Conservation (phyloP, 1,140 invertebrate species). For the Microplitis mediator region DNA sequence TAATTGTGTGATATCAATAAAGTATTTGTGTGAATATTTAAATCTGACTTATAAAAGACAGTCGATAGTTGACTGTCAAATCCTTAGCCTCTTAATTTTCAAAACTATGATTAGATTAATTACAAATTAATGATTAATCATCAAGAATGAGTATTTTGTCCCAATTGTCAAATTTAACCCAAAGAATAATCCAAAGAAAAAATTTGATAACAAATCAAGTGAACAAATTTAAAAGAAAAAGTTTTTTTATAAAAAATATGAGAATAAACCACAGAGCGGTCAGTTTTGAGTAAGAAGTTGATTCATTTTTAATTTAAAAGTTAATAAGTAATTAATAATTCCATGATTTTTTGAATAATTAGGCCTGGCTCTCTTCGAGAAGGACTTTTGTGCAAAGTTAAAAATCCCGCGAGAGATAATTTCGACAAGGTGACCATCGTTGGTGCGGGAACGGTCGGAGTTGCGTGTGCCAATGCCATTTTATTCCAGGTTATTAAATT, state of each 20-base stretch:
- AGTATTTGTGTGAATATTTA: too few species aligned
- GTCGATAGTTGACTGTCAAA: too few species aligned
- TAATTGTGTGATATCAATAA: too few species aligned
- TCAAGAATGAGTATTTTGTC: too few species aligned
- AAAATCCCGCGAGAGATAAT: conserved; percentile 44
- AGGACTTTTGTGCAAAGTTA: conserved; percentile 48
- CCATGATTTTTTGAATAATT: conserved; percentile 17
- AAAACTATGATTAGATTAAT: too few species aligned
- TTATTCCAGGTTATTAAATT: conserved; percentile 62
- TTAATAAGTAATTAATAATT: not conserved
- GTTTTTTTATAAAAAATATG: too few species aligned
- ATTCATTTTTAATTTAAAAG: not conserved
- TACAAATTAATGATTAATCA: too few species aligned
- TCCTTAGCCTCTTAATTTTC: too few species aligned
- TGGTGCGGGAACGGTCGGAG: conserved; percentile 69
- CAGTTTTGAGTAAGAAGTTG: conserved; percentile 33
- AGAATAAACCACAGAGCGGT: conserved; percentile 34
- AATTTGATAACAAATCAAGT: not conserved
- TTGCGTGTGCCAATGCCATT: conserved; percentile 66
- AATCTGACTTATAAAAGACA: too few species aligned
- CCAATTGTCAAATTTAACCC: too few species aligned
- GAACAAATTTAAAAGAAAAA: not conserved
- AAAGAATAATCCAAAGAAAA: not conserved
- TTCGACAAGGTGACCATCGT: conserved; percentile 66
- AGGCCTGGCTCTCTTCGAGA: conserved; percentile 40